Evolutionary conservation across 1,140 invertebrate genomes (phyloP).

Genomic region (Neoseiulus cucumeris): DNA sequence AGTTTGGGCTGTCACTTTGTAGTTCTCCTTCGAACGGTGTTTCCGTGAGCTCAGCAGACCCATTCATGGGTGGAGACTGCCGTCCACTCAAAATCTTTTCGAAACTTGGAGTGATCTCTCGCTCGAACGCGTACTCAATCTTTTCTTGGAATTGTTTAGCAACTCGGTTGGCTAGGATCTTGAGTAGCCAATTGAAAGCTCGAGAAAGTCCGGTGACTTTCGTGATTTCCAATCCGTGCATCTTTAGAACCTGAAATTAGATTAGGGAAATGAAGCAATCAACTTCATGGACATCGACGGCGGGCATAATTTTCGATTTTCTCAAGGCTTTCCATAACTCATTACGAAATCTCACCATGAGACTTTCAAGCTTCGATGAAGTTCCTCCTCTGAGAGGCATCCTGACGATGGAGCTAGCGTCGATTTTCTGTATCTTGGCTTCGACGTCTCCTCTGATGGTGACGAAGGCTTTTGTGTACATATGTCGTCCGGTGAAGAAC

Average conservation of each 20-base stretch:
- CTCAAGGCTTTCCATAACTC: background rate
- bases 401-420: background rate
- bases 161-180: background rate
- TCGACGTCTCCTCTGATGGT: background rate
- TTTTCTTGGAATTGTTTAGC: background rate
- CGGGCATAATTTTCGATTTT: background rate
- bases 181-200: background rate
- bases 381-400: background rate
- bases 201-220: background rate
- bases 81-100: background rate
- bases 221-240: background rate
- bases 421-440: background rate
- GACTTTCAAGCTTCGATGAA: background rate
- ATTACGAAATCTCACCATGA: background rate
- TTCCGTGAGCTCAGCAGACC: background rate
- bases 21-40: constrained; percentile 4
- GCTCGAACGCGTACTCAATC: background rate
- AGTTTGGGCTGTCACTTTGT: background rate
- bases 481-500: background rate
- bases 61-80: background rate
- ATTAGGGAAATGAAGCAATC: background rate
- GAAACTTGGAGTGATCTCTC: background rate
- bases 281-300: background rate
- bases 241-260: background rate
- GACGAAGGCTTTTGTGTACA: background rate